Percentiles rank a stretch among this genome's conserved stretches.
These are phyloP conservation scores for Drosophila pseudotakahashii DNA, from an alignment of 2,888 invertebrate species.

Conservation along the genomic window DNA sequence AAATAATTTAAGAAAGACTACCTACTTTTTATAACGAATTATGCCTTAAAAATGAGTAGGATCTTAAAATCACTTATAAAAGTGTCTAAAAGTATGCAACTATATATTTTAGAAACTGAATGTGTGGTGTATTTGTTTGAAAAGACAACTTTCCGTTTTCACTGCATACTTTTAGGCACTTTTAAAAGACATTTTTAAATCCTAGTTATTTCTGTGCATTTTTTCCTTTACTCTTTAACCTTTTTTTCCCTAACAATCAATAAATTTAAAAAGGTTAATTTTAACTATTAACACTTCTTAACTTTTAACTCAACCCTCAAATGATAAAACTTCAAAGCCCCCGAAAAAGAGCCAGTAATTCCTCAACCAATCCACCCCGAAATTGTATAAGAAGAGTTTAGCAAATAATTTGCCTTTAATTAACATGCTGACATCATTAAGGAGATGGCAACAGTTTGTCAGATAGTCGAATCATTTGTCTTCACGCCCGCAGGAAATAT, in stretches of 20 bases:
- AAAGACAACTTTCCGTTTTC: no score
- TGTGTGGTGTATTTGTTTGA: no score
- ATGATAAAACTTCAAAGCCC: slow-evolving; percentile 5
- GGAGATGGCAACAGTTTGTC: slow-evolving; percentile 74
- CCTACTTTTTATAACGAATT: no score
- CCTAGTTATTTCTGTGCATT: no score
- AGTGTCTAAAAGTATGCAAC: no score
- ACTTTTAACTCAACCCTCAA: slow-evolving; percentile 21
- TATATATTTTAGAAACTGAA: no score
- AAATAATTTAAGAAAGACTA: neutral
- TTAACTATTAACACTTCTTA: slow-evolving; percentile 14
- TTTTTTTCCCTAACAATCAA: no score
- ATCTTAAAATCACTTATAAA: no score
- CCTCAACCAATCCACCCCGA: neutral
- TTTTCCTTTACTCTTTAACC: no score
- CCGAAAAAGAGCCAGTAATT: slow-evolving; percentile 1
- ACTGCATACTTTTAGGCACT: no score
- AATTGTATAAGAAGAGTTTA: slow-evolving; percentile 49
- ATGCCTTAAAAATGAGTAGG: no score
- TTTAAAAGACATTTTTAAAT: no score
- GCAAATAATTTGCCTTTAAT: slow-evolving; percentile 83
- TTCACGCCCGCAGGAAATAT: slow-evolving; percentile 47
- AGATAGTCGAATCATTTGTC: slow-evolving; percentile 70
- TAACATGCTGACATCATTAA: slow-evolving; percentile 82
- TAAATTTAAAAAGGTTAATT: neutral